Conservation (phyloP, 2,797 vertebrate species). For the Lacerta agilis region DNA sequence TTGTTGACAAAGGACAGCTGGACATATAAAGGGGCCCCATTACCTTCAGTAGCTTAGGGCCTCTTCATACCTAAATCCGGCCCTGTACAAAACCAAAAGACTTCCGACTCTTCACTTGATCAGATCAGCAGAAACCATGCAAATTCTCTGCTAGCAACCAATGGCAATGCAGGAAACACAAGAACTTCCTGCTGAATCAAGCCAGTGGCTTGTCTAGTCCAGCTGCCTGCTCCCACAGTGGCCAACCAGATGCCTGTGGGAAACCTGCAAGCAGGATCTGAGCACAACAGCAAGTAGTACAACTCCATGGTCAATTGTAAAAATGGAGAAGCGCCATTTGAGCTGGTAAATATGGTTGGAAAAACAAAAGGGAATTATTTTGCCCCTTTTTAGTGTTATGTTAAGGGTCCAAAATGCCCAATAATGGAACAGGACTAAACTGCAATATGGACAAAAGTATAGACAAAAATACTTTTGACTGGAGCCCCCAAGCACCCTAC, state of each 20-base stretch:
- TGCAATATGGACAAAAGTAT: not conserved
- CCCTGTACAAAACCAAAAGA: not conserved
- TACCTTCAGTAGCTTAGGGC: too few relatives aligned
- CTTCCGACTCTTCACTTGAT: not conserved
- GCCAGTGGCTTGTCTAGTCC: too few relatives aligned
- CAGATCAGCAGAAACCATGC: not conserved
- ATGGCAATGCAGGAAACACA: not conserved
- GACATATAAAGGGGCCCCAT: too few relatives aligned
- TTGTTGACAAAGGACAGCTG: too few relatives aligned
- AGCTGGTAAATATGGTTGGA: not conserved
- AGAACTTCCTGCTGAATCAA: too few relatives aligned
- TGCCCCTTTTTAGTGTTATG: not conserved
- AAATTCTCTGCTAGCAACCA: not conserved
- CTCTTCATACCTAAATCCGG: too few relatives aligned
- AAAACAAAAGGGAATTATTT: not conserved
- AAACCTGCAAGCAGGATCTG: too few relatives aligned
- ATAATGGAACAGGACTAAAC: not conserved
- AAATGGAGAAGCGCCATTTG: not conserved
- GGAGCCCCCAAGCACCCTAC: slow-evolving; percentile 10
- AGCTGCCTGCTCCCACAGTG: too few relatives aligned
- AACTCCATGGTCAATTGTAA: not conserved
- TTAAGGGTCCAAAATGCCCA: not conserved
- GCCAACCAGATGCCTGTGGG: too few relatives aligned
- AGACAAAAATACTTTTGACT: slow-evolving; percentile 10
- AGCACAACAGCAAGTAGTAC: not conserved